Percentiles rank a stretch among this genome's conserved stretches.
Conservation (phyloP, 2,888 invertebrate species). For the Tachina fera region DNA sequence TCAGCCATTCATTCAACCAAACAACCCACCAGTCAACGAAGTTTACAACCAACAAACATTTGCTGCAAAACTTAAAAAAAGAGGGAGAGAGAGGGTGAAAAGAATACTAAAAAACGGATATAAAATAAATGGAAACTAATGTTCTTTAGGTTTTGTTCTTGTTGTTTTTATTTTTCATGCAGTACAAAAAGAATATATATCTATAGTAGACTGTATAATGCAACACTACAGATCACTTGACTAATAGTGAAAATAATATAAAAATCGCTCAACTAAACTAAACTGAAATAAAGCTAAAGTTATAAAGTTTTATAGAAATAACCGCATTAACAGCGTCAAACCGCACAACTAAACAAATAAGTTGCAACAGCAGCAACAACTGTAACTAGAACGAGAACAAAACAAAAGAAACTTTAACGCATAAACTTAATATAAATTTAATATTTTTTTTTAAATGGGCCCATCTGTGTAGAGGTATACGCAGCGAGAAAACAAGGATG, state of each 20-base stretch:
- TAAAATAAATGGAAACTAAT: constrained; percentile 68
- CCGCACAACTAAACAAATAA: constrained; percentile 45
- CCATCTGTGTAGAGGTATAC: neutral
- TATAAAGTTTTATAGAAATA: constrained; percentile 66
- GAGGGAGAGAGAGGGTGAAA: neutral
- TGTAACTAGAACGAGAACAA: constrained; percentile 20
- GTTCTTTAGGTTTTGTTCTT: constrained; percentile 37
- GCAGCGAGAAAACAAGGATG: neutral
- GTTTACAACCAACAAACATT: constrained; percentile 48
- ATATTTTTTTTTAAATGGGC: neutral
- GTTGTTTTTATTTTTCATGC: constrained; percentile 37
- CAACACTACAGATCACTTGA: constrained; percentile 40
- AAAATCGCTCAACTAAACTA: constrained; percentile 24
- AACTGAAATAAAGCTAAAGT: constrained; percentile 52
- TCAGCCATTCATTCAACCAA: constrained; percentile 20
- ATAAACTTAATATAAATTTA: constrained; percentile 32
- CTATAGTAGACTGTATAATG: constrained; percentile 8
- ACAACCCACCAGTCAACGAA: constrained; percentile 42
- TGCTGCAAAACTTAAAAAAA: constrained; percentile 12
- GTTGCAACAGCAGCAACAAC: constrained; percentile 30
- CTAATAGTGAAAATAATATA: constrained; percentile 4
- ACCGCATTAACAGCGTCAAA: constrained; percentile 69
- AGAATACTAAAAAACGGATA: constrained; percentile 34
- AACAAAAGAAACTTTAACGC: constrained; percentile 34
- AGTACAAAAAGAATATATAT: constrained; percentile 32